Conservation (phyloP, 2,888 invertebrate genomes). For the Allolobophora icterica region DNA sequence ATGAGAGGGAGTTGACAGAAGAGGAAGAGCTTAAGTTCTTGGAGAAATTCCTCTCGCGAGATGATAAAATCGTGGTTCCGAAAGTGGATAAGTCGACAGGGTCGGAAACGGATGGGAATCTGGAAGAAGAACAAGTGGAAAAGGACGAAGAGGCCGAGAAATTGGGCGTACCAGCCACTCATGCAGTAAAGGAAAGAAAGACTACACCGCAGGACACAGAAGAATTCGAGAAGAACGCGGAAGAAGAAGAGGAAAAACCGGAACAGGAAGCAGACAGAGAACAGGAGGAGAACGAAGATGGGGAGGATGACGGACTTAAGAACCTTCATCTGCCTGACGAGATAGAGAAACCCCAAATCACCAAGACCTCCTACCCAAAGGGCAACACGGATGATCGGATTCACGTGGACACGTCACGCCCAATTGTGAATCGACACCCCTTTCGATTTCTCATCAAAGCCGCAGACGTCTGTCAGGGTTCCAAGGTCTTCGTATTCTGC, state of each 20-base stretch:
- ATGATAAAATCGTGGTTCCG: too few species aligned
- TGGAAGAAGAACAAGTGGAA: too few species aligned
- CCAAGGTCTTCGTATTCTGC: constrained; percentile 53
- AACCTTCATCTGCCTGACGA: too few species aligned
- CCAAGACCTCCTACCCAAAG: not conserved
- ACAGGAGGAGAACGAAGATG: not conserved
- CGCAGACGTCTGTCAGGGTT: constrained; percentile 48
- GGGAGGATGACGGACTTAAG: too few species aligned
- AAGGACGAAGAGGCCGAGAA: not conserved
- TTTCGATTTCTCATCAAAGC: constrained; percentile 54
- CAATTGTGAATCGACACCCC: constrained; percentile 53
- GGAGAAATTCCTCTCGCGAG: too few species aligned
- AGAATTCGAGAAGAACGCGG: not conserved
- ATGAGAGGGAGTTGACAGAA: not conserved
- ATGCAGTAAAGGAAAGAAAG: not conserved
- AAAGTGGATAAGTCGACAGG: too few species aligned
- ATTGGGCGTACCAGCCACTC: not conserved
- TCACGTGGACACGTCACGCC: not conserved
- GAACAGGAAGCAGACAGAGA: not conserved
- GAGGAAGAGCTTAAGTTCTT: not conserved
- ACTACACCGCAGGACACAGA: not conserved
- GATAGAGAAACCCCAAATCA: not conserved
- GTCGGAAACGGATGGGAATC: too few species aligned
- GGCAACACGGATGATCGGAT: not conserved
- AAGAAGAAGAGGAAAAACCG: not conserved